phyloP scores from a whole-genome alignment of 1,140 invertebrate species.

The Gonatopus flavifemur region DNA sequence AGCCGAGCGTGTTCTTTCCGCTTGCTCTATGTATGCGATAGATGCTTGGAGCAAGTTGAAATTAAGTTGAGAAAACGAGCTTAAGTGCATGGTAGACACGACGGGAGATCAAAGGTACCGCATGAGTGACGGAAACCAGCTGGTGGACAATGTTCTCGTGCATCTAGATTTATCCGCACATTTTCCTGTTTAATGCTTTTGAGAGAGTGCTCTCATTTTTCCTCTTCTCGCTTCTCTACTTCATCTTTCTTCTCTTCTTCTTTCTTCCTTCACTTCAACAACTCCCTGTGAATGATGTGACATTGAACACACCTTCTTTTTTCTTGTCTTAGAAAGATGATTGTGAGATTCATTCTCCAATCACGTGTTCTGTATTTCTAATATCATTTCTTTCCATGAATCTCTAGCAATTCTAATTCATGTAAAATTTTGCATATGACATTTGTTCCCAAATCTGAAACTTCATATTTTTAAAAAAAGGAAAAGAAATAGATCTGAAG shows the following conservation, averaged over 20 bases:
- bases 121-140: conserved; percentile 49
- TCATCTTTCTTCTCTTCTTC: no score
- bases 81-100: conserved; percentile 39
- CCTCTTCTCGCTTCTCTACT: conserved; percentile 4
- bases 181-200: conserved; percentile 34
- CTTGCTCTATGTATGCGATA: not conserved
- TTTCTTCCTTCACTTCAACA: no score
- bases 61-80: conserved; percentile 36
- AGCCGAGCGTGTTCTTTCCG: not conserved
- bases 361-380: no score
- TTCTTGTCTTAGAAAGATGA: no score
- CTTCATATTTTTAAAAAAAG: no score
- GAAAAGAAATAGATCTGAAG: no score
- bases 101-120: conserved; percentile 44
- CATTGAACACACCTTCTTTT: not conserved
- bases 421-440: no score
- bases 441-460: no score
- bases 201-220: conserved; percentile 18
- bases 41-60: conserved; percentile 18
- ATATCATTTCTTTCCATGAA: no score
- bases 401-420: no score
- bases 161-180: conserved; percentile 33
- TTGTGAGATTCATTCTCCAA: no score
- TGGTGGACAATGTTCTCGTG: conserved; percentile 38
- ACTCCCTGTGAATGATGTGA: no score